A percentile compares a stretch with the other conserved stretches of the same genome.
These are phyloP conservation scores for Ptilonorhynchus violaceus DNA, from an alignment of 2,113 vertebrate species.

Conservation along the genomic window DNA sequence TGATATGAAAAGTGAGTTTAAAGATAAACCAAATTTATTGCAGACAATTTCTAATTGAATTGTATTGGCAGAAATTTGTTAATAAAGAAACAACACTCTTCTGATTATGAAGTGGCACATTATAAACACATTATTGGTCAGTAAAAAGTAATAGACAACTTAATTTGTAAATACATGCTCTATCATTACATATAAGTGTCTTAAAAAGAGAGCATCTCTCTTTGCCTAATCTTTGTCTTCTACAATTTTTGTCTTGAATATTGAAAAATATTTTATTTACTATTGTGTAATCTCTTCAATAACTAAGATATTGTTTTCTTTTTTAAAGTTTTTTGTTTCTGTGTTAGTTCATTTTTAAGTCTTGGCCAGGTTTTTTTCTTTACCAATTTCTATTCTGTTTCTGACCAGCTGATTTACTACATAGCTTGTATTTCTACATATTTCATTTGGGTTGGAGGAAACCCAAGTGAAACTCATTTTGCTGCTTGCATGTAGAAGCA, in stretches of 20 bases:
- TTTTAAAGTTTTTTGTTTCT: neutral
- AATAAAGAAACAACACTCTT: neutral
- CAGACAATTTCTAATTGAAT: neutral
- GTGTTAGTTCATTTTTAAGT: neutral
- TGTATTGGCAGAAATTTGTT: neutral
- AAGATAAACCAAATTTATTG: neutral
- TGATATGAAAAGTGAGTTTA: neutral
- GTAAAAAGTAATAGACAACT: neutral
- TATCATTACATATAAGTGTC: neutral
- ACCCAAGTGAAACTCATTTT: neutral
- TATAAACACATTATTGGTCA: neutral
- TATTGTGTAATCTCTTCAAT: neutral
- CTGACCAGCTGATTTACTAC: neutral
- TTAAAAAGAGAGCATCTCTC: neutral
- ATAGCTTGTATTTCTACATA: neutral
- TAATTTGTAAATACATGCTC: neutral
- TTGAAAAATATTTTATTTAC: neutral
- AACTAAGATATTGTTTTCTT: fast-evolving
- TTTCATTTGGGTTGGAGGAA: neutral
- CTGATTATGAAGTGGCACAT: neutral
- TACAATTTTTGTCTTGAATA: neutral
- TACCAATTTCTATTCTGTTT: neutral
- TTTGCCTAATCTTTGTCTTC: neutral
- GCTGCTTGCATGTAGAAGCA: neutral
- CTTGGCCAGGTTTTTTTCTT: neutral